Evolutionary conservation across 2,888 invertebrate genomes (phyloP).

Genomic region (Trissonchulus sp.): DNA sequence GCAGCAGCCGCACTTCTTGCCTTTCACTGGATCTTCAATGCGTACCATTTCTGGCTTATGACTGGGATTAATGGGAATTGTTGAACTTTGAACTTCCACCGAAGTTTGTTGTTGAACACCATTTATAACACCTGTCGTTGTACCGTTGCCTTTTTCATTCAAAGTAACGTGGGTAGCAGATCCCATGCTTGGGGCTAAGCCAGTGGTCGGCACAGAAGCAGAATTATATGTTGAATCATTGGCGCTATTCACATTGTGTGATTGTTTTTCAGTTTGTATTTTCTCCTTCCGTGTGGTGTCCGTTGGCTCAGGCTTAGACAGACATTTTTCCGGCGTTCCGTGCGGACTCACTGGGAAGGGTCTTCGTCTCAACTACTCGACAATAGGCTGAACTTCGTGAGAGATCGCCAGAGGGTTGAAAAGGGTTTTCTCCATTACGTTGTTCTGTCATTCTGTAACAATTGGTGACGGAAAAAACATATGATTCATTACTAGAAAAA

Average conservation of each 20-base stretch:
- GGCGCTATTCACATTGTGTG: too few relatives aligned
- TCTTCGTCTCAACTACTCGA: constrained; percentile 47
- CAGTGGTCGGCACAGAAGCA: neutral
- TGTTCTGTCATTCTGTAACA: constrained; percentile 33
- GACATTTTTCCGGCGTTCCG: neutral
- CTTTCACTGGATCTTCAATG: neutral
- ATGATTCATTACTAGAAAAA: too few relatives aligned
- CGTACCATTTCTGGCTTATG: neutral
- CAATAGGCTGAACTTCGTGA: constrained; percentile 49
- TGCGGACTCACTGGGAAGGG: constrained; percentile 38
- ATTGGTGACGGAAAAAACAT: too few relatives aligned
- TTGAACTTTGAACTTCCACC: neutral
- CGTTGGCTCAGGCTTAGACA: too few relatives aligned
- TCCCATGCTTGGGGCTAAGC: neutral
- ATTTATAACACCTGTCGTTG: neutral
- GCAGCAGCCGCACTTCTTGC: neutral
- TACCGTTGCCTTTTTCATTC: neutral
- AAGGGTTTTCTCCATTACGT: constrained; percentile 45
- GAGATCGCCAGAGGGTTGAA: constrained; percentile 47
- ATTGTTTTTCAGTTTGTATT: too few relatives aligned
- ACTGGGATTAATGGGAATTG: neutral
- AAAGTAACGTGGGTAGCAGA: neutral
- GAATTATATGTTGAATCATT: neutral
- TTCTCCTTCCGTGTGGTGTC: too few relatives aligned
- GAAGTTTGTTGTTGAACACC: too few relatives aligned